Base-by-base conservation (phyloP, 2,888 invertebrate species). In the Amphipyra berbera region DNA sequence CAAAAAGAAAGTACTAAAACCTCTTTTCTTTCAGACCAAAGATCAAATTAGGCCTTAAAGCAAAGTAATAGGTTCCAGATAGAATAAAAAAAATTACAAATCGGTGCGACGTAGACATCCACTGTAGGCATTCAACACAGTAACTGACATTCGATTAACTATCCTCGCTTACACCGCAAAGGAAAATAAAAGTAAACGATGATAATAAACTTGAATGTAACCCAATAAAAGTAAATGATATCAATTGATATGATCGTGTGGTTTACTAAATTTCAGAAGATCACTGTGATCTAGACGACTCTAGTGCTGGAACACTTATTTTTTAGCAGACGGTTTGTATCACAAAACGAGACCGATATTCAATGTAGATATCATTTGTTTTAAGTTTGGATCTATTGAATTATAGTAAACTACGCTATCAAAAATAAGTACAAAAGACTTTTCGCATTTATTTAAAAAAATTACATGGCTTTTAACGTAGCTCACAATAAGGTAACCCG, bases 141-240 rank as follows among this genome's bases (percentile, higher is more conserved):
- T 68, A 73, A 74, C 63, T 58, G 74, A 54, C 58, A 73, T 58
- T 74, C 58, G 69, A 68, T 71, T 73, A 71, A 68, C 50, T 47
- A 62, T 42, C 46, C 42, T 41, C 47, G 54, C 53, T 68, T 47
- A 61, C 54, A 59, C 41, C 8, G 40, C 44, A 38, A 55, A 59
- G 6, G 50, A 73, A 68, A 73, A 69, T 53, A 69, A 61, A 73
- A 73, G 68, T 54, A 68, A n/a, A 73, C 21, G 68, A 60, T 13
- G 35, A 56, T 53, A 46, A 50, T 61, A 40, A 46, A 66, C 33
- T 49, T 50, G 54, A 72, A 66, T 50, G 59, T 57, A 40, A n/a
- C 15, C 13, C 8, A 46, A 54, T 66, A 46, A 72, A 68, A 47
- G 14, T 30, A 42, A 65, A 72, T 14, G 33, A 42, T 42, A 41